phyloP scores from a whole-genome alignment of 2,797 vertebrate species.

The Epinephelus awoara region DNA sequence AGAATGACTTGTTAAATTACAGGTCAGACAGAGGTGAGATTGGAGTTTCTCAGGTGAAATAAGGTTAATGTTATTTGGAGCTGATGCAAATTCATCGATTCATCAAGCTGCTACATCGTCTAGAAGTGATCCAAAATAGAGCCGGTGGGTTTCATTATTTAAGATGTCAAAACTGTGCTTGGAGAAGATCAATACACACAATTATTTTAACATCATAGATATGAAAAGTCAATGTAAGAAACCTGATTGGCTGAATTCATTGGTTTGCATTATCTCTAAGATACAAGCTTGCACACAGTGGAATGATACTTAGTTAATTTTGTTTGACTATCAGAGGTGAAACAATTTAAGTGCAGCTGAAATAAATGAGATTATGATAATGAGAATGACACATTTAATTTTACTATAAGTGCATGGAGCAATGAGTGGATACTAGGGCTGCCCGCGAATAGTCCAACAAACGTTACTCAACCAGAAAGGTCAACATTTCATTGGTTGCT shows the following conservation, averaged over 20 bases:
- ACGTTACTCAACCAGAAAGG: no score
- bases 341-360: not conserved
- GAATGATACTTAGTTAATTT: no score
- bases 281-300: no score
- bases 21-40: constrained; percentile 64
- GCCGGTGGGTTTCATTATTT: constrained; percentile 7
- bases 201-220: not conserved
- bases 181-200: not conserved
- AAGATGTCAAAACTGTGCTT: constrained; percentile 2
- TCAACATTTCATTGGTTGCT: no score
- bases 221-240: constrained; percentile 1
- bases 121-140: constrained; percentile 19
- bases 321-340: no score
- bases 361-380: not conserved
- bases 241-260: not conserved
- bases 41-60: constrained; percentile 59
- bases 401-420: no score
- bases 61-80: constrained; percentile 64
- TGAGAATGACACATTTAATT: no score
- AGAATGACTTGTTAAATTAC: constrained; percentile 59
- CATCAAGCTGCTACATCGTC: constrained; percentile 28
- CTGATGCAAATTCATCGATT: constrained; percentile 46
- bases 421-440: no score
- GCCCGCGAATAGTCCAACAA: no score
- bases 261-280: not conserved